Evolutionary conservation across 2,113 vertebrate species (phyloP).

Genomic region (Alouatta palliata): DNA sequence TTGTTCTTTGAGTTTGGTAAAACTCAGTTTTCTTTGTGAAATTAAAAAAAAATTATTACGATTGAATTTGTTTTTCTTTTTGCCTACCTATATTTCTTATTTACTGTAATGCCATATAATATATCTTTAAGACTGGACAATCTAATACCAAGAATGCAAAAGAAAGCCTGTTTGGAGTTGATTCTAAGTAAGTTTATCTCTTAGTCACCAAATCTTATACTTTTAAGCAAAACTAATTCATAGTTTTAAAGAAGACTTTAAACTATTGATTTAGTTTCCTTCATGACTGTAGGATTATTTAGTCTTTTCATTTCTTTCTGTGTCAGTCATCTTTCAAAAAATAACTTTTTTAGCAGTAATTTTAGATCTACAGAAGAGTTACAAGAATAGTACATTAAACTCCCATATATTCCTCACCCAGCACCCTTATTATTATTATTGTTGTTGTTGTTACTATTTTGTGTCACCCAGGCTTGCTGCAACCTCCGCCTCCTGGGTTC

Average conservation of each 20-base stretch:
- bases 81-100: neutral
- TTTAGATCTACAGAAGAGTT: neutral
- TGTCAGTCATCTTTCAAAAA: neutral
- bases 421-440: too few species aligned
- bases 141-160: neutral
- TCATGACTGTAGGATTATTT: neutral
- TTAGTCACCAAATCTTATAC: neutral
- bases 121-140: neutral
- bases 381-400: neutral
- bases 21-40: neutral
- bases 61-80: neutral
- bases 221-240: neutral
- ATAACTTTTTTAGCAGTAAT: neutral
- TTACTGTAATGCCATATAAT: neutral
- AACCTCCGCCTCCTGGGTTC: too few species aligned
- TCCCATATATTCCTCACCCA: neutral
- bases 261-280: neutral
- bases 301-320: neutral
- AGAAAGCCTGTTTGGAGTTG: neutral
- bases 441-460: too few species aligned
- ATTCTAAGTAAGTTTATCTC: neutral
- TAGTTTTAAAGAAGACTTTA: neutral
- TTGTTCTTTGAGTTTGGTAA: neutral
- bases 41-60: neutral
- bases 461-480: too few species aligned